A percentile compares a stretch with the other conserved stretches of the same genome.
Evolutionary conservation across 1,140 invertebrate species (phyloP).

Genomic region (Hesperophylax magnus): DNA sequence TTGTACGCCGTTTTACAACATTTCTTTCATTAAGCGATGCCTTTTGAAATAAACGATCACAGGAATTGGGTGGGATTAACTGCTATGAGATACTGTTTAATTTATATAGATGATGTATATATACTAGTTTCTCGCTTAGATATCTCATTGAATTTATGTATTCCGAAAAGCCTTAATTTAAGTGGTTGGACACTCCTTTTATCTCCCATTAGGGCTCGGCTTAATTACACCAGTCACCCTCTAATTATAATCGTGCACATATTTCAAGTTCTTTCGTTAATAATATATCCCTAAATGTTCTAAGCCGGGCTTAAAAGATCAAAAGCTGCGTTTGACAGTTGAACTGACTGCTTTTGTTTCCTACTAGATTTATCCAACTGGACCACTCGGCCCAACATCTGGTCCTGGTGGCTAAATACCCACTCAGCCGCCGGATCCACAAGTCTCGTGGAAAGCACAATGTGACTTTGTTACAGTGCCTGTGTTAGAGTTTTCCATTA

Average conservation of each 20-base stretch:
- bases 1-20: too few species aligned
- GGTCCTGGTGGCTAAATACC: constrained; percentile 9
- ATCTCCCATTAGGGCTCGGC: background rate
- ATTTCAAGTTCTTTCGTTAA: constrained; percentile 8
- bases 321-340: constrained; percentile 42
- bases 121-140: too few species aligned
- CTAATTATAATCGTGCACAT: background rate
- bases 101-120: too few species aligned
- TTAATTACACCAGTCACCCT: constrained; percentile 6
- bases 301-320: constrained; percentile 27
- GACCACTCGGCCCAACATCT: constrained; percentile 23
- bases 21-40: too few species aligned
- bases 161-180: too few species aligned
- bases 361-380: constrained; percentile 36
- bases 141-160: too few species aligned
- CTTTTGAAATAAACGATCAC: too few species aligned
- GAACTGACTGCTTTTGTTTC: constrained; percentile 36
- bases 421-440: background rate
- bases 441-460: background rate
- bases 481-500: background rate
- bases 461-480: background rate
- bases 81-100: too few species aligned
- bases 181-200: background rate
- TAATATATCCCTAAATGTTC: background rate
- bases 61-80: too few species aligned